Conservation (phyloP, 1,140 invertebrate species). For the Trigoniulus corallinus region DNA sequence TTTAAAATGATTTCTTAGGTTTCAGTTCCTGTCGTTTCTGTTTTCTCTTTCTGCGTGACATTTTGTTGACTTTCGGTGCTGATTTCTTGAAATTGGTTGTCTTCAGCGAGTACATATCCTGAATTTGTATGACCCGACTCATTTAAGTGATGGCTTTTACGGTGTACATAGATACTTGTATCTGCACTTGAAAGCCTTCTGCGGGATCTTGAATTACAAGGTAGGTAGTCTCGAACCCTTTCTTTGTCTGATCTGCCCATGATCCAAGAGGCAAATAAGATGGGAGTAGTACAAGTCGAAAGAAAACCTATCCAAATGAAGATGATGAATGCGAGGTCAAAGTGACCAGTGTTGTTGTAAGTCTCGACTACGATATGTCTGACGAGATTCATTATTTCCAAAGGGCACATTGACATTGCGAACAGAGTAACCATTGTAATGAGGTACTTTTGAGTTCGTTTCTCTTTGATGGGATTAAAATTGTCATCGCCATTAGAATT, state of each 20-base stretch:
- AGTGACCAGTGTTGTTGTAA: conserved; percentile 44
- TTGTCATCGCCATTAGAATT: conserved; percentile 28
- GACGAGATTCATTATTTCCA: conserved; percentile 48
- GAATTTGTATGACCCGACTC: no score
- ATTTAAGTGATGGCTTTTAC: no score
- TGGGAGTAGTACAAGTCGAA: conserved; percentile 44
- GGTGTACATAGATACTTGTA: no score
- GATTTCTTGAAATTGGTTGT: no score
- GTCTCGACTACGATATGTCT: conserved; percentile 46
- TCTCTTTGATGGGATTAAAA: conserved; percentile 42
- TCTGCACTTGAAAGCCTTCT: background rate
- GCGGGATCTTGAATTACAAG: conserved; percentile 27
- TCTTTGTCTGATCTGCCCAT: conserved; percentile 44
- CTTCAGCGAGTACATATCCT: no score
- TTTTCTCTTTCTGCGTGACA: no score
- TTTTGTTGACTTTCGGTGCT: no score
- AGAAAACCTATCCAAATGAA: conserved; percentile 53
- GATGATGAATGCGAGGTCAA: conserved; percentile 47
- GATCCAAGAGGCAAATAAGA: conserved; percentile 43
- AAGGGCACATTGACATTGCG: conserved; percentile 44
- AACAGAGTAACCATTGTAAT: conserved; percentile 44
- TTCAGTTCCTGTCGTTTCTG: no score
- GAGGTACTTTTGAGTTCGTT: conserved; percentile 45
- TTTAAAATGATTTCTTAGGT: no score
- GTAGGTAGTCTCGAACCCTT: conserved; percentile 41